Percentiles rank a stretch among this genome's conserved stretches.
Conservation (phyloP, 37 sponge, comb jelly and placozoan genomes). For the Spongia lamella region DNA sequence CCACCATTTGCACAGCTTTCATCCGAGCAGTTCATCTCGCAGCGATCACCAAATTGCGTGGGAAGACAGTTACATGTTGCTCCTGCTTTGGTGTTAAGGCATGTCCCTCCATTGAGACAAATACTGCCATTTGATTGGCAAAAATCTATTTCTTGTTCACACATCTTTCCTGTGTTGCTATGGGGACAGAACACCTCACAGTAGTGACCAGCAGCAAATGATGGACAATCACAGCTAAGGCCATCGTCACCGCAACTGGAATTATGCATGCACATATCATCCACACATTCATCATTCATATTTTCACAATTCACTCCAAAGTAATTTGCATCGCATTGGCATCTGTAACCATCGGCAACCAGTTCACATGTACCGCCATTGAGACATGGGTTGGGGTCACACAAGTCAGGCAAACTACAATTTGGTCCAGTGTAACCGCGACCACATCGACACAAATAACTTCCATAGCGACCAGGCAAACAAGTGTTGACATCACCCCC, state of each 20-base stretch:
- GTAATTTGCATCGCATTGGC: slow-evolving; percentile 42
- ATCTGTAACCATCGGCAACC: slow-evolving; percentile 30
- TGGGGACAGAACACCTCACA: slow-evolving; percentile 38
- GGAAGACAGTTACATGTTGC: slow-evolving; percentile 35
- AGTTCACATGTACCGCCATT: slow-evolving; percentile 72
- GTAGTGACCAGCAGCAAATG: not conserved
- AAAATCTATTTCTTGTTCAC: slow-evolving; percentile 31
- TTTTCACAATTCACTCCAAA: slow-evolving; percentile 47
- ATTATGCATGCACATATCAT: slow-evolving; percentile 42
- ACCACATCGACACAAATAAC: slow-evolving; percentile 49
- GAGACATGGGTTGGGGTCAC: slow-evolving; percentile 46
- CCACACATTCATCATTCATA: slow-evolving; percentile 45
- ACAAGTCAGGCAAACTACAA: slow-evolving; percentile 38
- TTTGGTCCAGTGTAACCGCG: slow-evolving; percentile 51
- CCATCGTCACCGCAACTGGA: slow-evolving; percentile 46
- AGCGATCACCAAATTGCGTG: slow-evolving; percentile 32
- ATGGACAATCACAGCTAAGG: slow-evolving; percentile 9
- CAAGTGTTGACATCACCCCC: slow-evolving; percentile 57
- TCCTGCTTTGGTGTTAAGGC: slow-evolving; percentile 5
- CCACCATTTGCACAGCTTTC: slow-evolving; percentile 12
- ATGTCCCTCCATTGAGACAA: slow-evolving; percentile 53
- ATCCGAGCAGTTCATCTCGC: slow-evolving; percentile 22
- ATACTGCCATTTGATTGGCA: slow-evolving; percentile 2
- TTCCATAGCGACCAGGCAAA: slow-evolving; percentile 60
- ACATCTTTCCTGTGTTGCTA: slow-evolving; percentile 30